Evolutionary conservation across 2,113 vertebrate genomes (phyloP).

Genomic region (Carassius carassius): DNA sequence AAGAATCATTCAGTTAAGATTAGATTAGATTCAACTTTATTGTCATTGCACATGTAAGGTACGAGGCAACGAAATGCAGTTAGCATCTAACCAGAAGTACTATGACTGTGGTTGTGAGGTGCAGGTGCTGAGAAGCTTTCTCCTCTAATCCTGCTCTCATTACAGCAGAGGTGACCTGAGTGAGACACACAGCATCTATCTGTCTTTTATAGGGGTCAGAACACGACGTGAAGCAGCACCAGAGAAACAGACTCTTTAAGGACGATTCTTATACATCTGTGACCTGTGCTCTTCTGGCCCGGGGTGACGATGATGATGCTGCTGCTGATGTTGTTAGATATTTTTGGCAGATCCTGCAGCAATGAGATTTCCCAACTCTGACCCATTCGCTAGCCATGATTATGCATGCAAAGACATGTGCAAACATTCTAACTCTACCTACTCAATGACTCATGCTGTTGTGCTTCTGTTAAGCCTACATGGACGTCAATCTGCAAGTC

Average conservation of each 20-base stretch:
- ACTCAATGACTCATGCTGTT: neutral
- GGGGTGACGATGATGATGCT: neutral
- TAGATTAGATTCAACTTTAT: too few relatives aligned
- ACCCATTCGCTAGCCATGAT: neutral
- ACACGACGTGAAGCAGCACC: neutral
- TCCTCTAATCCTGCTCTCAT: too few relatives aligned
- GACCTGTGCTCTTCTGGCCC: neutral
- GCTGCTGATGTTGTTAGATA: neutral
- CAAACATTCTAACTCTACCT: neutral
- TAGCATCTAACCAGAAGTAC: neutral
- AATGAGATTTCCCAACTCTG: neutral
- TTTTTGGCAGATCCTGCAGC: slow-evolving; percentile 13
- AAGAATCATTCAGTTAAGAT: neutral
- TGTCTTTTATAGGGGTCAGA: neutral
- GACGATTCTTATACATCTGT: slow-evolving; percentile 7
- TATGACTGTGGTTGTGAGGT: neutral
- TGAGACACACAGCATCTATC: slow-evolving; percentile 4
- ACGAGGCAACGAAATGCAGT: too few relatives aligned
- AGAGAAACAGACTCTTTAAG: slow-evolving; percentile 10
- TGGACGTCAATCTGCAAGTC: neutral
- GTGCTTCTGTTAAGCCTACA: neutral
- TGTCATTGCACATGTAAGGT: too few relatives aligned
- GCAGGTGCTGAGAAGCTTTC: neutral
- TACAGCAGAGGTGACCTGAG: neutral
- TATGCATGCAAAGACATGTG: neutral